Evolutionary conservation across 2,888 invertebrate genomes (phyloP).

Genomic region (Cheilosia soror): DNA sequence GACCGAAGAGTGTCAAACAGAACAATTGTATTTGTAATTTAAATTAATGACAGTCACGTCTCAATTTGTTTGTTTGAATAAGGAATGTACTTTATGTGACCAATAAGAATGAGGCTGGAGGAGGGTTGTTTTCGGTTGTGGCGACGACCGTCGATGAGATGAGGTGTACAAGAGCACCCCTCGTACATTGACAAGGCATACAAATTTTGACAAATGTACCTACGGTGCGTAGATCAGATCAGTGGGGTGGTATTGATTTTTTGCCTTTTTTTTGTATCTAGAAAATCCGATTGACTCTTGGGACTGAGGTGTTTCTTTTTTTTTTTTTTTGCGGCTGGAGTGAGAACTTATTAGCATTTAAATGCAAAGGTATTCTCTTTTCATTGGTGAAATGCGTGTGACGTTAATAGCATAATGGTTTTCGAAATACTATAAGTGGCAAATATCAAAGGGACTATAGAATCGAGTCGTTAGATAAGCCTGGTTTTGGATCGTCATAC

Average conservation of each 20-base stretch:
- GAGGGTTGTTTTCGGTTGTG: neutral
- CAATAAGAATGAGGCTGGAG: constrained; percentile 19
- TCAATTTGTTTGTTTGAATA: constrained; percentile 74
- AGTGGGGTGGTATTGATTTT: constrained; percentile 43
- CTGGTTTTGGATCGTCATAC: neutral
- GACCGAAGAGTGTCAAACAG: constrained; percentile 40
- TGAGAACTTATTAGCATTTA: constrained; percentile 68
- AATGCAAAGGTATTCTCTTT: constrained; percentile 54
- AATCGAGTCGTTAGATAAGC: constrained; percentile 28
- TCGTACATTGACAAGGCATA: constrained; percentile 16
- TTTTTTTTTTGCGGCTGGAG: neutral
- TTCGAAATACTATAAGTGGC: neutral
- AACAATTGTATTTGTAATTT: constrained; percentile 74
- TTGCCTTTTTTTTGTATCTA: constrained; percentile 3
- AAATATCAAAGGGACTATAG: constrained; percentile 45
- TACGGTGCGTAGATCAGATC: neutral
- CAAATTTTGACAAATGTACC: constrained; percentile 56
- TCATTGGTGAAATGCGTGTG: constrained; percentile 38
- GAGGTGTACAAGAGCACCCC: neutral
- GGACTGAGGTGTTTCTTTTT: neutral
- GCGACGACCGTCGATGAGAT: neutral
- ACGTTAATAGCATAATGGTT: constrained; percentile 52
- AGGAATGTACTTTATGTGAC: constrained; percentile 72
- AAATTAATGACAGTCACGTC: constrained; percentile 75
- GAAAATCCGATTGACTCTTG: constrained; percentile 35